Base-by-base conservation (phyloP, 2,888 invertebrate species). In the Parnassius mnemosyne region DNA sequence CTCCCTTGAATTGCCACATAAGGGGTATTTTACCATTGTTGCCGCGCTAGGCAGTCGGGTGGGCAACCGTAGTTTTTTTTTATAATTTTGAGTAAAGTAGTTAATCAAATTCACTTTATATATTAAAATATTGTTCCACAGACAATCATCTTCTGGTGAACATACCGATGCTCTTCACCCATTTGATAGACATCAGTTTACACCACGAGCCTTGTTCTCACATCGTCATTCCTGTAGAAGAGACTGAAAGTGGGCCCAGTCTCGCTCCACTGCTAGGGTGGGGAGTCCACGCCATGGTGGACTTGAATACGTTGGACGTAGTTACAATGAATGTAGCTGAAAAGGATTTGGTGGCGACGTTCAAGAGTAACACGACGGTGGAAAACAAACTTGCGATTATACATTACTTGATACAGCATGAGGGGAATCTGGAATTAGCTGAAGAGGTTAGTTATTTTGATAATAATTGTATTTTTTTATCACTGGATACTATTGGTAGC, bases 121-220 rank as follows among this genome's bases (percentile, higher is more conserved):
- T 10, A 5, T 11, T 20, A 46, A 3, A 3, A 44, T 54, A 50
- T 34, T 54, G 25, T 49, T 61, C 72, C 66, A 63, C 87, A 95
- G 95, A 95, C 68, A 95, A 96, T 78, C 95, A 96, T 72, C 93
- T 98, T 78, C 83, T 97, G 46, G 96, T 97, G 1, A 95, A 95
- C 75, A 95, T 96, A 34, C 96, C 97, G 12, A 96, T 95, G 76
- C 92, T 96, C 43, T 97, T 97, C 85, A 95, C 96, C 0, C 97
- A 98, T 77, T 86, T 97, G 41, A 88, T 98, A 60, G 97, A 98
- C 87, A 95, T 97, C 55, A 96, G 97, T 3, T 87, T 95, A 10
- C 93, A 94, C 73, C 97, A 97, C 82, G 97, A 97, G 79, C 97
- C 97, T 0, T 95, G 95, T 71, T 95, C 96, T 72, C 96, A 96